These are phyloP conservation scores for Tonatia bakeri DNA, from an alignment of 2,113 vertebrate species.

Conservation along the genomic window DNA sequence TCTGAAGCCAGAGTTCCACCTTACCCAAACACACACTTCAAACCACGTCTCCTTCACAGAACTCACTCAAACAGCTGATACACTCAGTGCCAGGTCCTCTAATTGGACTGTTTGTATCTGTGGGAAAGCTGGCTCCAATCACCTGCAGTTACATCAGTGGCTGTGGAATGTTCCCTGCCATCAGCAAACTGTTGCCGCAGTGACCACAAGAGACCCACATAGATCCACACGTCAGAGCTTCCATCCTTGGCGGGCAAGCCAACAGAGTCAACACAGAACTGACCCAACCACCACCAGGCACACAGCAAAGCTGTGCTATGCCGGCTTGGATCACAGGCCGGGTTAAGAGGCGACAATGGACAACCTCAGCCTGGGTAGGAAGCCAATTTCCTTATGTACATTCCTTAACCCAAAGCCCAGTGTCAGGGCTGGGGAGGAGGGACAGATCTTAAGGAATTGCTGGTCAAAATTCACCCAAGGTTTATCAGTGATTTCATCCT, in stretches of 20 bases:
- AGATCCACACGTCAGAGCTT: background rate
- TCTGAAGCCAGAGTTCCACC: background rate
- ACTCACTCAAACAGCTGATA: background rate
- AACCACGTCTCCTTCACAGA: background rate
- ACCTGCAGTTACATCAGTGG: background rate
- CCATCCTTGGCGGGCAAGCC: background rate
- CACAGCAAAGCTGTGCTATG: background rate
- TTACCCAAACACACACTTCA: background rate
- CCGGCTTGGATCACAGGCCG: background rate
- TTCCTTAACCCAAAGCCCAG: background rate
- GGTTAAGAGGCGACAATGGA: background rate
- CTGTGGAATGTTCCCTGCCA: background rate
- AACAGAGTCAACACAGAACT: background rate
- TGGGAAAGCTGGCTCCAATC: background rate
- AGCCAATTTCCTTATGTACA: background rate
- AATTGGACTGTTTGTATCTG: background rate
- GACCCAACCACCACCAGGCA: background rate
- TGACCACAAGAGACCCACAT: background rate
- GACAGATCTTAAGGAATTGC: background rate
- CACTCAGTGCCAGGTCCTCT: background rate
- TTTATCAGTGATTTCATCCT: background rate
- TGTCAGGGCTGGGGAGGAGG: too few species aligned
- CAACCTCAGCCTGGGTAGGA: background rate
- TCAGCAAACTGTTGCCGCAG: background rate
- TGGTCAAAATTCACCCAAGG: background rate